phyloP scores from a whole-genome alignment of 1,140 invertebrate genomes.

The Belonocnema kinseyi region DNA sequence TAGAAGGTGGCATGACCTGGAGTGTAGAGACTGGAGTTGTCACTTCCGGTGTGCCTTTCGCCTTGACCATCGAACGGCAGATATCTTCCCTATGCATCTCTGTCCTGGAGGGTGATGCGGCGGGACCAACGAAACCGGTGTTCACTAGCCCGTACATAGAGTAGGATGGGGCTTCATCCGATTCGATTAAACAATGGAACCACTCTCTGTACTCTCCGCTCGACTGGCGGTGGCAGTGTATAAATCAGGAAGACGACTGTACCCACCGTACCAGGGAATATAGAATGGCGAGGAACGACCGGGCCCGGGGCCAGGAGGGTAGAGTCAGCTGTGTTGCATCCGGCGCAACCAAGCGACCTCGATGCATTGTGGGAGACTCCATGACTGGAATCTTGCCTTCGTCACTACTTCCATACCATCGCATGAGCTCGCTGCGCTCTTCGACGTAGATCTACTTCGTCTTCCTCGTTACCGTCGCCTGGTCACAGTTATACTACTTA shows the following conservation, averaged over 20 bases:
- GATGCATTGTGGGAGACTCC: conserved; percentile 71
- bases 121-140: conserved; percentile 44
- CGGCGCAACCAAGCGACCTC: conserved; percentile 67
- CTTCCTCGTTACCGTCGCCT: conserved; percentile 39
- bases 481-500: conserved; percentile 18
- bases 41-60: conserved; percentile 50
- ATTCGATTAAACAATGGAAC: conserved; percentile 71
- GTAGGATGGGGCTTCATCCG: conserved; percentile 46
- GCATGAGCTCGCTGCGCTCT: conserved; percentile 32
- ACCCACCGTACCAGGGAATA: conserved; percentile 60
- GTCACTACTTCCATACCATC: conserved; percentile 45
- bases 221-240: conserved; percentile 70
- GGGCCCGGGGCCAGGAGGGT: conserved; percentile 55
- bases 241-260: conserved; percentile 73
- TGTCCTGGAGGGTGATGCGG: conserved; percentile 38
- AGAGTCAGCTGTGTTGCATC: conserved; percentile 62
- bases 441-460: conserved; percentile 51
- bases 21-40: conserved; percentile 6
- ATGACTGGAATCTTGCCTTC: conserved; percentile 70
- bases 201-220: conserved; percentile 54
- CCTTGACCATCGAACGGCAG: conserved; percentile 29
- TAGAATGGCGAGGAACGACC: conserved; percentile 54
- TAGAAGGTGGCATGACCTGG: background rate
- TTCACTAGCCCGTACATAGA: conserved; percentile 34
- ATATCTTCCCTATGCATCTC: conserved; percentile 41